phyloP scores from a whole-genome alignment of 2,113 vertebrate species.

The Donacobius atricapilla region DNA sequence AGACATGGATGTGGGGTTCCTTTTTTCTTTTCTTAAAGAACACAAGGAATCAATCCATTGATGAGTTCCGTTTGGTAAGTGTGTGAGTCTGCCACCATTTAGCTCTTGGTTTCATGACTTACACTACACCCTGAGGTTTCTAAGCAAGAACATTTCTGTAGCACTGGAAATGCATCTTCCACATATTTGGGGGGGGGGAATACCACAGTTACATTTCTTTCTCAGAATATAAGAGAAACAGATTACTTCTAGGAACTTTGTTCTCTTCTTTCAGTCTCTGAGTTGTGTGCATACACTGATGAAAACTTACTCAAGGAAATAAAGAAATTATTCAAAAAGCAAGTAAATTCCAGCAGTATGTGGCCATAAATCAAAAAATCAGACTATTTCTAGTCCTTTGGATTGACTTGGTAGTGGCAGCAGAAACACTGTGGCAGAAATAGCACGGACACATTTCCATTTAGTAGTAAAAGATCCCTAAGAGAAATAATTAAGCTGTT shows the following conservation, averaged over 20 bases:
- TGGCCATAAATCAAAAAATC: neutral
- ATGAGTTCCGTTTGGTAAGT: no score
- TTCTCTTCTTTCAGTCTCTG: neutral
- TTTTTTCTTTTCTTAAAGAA: neutral
- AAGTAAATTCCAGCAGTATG: neutral
- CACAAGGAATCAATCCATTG: neutral
- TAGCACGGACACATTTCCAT: neutral
- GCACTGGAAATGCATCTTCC: neutral
- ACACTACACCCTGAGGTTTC: neutral
- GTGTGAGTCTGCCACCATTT: neutral
- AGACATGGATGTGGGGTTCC: fast-evolving
- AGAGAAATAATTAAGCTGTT: neutral
- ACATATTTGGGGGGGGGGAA: neutral
- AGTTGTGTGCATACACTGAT: neutral
- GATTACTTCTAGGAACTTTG: neutral
- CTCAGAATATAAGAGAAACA: neutral
- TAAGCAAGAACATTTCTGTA: neutral
- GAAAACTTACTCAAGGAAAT: neutral
- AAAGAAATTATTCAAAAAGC: neutral
- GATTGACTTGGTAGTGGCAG: neutral
- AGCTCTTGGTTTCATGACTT: neutral
- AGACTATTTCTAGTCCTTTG: neutral
- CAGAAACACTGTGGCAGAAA: neutral
- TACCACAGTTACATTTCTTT: neutral
- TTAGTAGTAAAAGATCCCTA: neutral